Evolutionary conservation across 2,113 vertebrate genomes (phyloP).

Genomic region (Tautogolabrus adspersus): DNA sequence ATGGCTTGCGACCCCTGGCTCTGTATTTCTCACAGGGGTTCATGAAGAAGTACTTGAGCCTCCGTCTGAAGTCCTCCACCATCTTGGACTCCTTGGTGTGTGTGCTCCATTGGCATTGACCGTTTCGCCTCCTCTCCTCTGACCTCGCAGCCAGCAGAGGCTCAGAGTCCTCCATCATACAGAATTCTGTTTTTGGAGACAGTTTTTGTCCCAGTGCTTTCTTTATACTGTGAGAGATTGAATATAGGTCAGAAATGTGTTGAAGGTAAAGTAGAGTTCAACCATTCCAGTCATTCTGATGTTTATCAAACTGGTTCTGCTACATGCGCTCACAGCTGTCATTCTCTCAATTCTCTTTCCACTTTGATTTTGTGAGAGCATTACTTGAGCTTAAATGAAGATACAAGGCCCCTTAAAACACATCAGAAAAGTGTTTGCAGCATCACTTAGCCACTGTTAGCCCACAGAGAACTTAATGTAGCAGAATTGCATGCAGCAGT

Average conservation of each 20-base stretch:
- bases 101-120: constrained; percentile 48
- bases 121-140: constrained; percentile 12
- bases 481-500: not conserved
- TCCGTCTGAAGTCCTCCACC: constrained; percentile 90
- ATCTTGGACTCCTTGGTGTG: constrained; percentile 70
- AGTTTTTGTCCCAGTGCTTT: too few relatives aligned
- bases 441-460: not conserved
- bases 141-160: constrained; percentile 17
- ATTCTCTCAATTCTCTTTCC: not conserved
- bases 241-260: not conserved
- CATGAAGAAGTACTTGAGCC: constrained; percentile 97
- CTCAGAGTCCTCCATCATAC: constrained; percentile 69
- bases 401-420: not conserved
- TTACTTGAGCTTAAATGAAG: not conserved
- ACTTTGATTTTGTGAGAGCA: not conserved
- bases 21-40: constrained; percentile 96
- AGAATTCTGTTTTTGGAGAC: not conserved
- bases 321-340: constrained; percentile 20
- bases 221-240: not conserved
- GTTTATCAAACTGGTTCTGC: constrained; percentile 77
- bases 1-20: constrained; percentile 93
- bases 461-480: not conserved
- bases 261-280: not conserved
- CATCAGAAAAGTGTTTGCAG: not conserved
- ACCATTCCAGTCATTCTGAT: constrained; percentile 75